These are phyloP conservation scores for Drosophila hydei DNA, from an alignment of 1,140 invertebrate species.

Conservation along the genomic window DNA sequence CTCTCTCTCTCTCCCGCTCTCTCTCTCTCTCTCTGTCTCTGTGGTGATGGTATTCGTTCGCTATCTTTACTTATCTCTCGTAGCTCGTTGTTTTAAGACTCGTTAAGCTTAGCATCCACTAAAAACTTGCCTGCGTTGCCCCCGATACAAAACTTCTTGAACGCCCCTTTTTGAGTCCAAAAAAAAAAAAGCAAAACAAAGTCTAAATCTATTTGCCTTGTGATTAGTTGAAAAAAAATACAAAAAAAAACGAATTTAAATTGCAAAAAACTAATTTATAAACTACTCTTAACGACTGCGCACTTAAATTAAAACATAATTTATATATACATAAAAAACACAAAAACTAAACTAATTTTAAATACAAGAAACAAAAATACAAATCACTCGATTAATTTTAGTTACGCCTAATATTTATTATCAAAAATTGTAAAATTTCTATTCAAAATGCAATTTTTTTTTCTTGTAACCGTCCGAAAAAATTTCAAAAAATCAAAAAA, in stretches of 20 bases:
- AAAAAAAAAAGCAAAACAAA: constrained; percentile 2
- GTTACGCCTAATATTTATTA: constrained; percentile 64
- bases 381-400: constrained; percentile 49
- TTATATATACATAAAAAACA: constrained; percentile 28
- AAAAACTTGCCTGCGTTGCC: constrained; percentile 55
- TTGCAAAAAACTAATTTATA: constrained; percentile 64
- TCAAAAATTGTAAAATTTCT: constrained; percentile 58
- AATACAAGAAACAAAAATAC: constrained; percentile 53
- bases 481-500: constrained; percentile 27
- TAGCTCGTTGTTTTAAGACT: constrained; percentile 57
- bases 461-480: constrained; percentile 66
- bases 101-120: constrained; percentile 53
- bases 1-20: constrained; percentile 24
- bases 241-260: constrained; percentile 65
- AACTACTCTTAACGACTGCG: constrained; percentile 64
- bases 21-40: constrained; percentile 25
- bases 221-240: constrained; percentile 72
- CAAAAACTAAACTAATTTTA: constrained; percentile 45
- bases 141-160: constrained; percentile 16
- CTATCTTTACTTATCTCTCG: constrained; percentile 44
- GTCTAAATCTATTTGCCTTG: constrained; percentile 78
- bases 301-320: constrained; percentile 45
- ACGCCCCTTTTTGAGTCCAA: constrained; percentile 18
- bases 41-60: constrained; percentile 44
- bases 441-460: constrained; percentile 48